Conservation (phyloP, 2,888 invertebrate species). For the Brachypalpus laphriformis region DNA sequence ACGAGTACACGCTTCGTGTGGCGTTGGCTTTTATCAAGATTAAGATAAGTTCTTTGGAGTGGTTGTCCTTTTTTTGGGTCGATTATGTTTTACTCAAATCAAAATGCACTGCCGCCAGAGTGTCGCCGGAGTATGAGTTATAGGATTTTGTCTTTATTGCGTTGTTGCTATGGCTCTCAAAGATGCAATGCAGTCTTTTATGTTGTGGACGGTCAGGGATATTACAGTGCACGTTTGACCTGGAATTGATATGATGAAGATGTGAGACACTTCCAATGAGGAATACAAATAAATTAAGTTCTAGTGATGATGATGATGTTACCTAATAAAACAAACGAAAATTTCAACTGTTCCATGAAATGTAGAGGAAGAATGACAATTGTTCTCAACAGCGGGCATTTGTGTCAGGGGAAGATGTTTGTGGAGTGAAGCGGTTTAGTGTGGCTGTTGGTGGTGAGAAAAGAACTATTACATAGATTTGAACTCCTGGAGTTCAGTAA, state of each 20-base stretch:
- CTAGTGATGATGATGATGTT: too few relatives aligned
- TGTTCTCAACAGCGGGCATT: too few relatives aligned
- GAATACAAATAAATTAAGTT: too few relatives aligned
- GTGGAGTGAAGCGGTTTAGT: too few relatives aligned
- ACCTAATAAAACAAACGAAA: too few relatives aligned
- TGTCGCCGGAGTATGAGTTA: slow-evolving; percentile 21
- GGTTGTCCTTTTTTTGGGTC: not conserved
- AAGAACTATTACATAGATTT: too few relatives aligned
- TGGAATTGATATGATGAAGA: slow-evolving; percentile 18
- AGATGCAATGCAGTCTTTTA: not conserved
- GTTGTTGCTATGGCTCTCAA: slow-evolving; percentile 1
- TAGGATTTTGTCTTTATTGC: not conserved
- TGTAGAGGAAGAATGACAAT: too few relatives aligned
- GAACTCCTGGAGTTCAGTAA: too few relatives aligned
- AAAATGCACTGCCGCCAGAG: slow-evolving; percentile 28
- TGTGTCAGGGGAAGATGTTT: too few relatives aligned
- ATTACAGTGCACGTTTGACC: not conserved
- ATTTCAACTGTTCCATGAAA: too few relatives aligned
- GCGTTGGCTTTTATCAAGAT: slow-evolving; percentile 44
- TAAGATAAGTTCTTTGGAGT: not conserved
- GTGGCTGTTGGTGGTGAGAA: too few relatives aligned
- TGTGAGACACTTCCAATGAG: too few relatives aligned
- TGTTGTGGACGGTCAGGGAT: slow-evolving; percentile 42
- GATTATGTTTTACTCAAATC: not conserved
- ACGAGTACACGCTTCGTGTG: slow-evolving; percentile 19